Evolutionary conservation across 1,140 invertebrate species (phyloP), one percentile per base, ranked within the genome.

Genomic region (Drosophila equinoxialis): DNA sequence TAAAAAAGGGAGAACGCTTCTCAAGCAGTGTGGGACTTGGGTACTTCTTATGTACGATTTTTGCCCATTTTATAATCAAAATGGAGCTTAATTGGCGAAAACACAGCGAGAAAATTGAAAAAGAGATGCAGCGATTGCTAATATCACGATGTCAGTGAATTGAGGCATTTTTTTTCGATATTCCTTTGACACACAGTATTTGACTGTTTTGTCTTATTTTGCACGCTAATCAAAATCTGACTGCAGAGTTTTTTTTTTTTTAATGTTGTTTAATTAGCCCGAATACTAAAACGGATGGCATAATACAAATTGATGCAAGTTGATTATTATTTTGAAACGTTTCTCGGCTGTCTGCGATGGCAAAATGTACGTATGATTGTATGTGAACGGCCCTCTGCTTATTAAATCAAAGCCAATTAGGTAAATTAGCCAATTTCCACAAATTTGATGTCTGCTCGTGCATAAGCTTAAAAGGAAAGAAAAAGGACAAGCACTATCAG

Each of bases 381-480:
- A 10, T 7, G 57, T 57, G 65, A 45, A 39, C 60, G 26, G 41
- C 58, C 77, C 55, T 62, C 60, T 62, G 81, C 70, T 74, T 83
- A 83, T 69, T 76, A 79, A 86, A 86, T 86, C 74, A 82, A 82
- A 82, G 70, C 64, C 69, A 86, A 86, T 86, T 74, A 81, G 76
- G 66, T 69, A 77, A 87, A 87, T 86, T 86, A 86, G 79, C 51
- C 61, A 78, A 75, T 66, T 65, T 71, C 37, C 51, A 55, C 65
- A 60, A 79, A 76, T 74, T 79, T 77, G 70, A 71, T 76, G 68
- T 48, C 68, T 73, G 73, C 64, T 75, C 82, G 75, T 86, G 82
- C 82, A 76, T 79, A 74, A 81, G 68, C 33, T 57, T 59, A 82
- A 69, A 65, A 45, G 11, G 58, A 65, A 77, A 67, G 62, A 23